Base-by-base conservation (phyloP, 2,113 vertebrate species). In the Pygoscelis antarcticus region DNA sequence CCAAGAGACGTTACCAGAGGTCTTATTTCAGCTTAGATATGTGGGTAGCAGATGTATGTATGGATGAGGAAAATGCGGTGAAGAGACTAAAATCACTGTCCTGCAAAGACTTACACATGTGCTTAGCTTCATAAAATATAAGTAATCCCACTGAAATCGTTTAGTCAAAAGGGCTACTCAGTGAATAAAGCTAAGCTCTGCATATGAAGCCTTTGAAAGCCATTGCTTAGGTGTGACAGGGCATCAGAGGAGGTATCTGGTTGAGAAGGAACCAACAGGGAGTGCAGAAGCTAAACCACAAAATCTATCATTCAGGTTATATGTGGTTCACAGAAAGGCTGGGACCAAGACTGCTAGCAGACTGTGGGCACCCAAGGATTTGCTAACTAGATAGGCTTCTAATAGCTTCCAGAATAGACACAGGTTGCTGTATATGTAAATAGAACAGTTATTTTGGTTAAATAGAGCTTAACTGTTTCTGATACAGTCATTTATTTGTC, bases 401-500 rank as follows among this genome's bases (percentile, higher is more conserved):
- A 87, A 89, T 27, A 70, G 46, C 44, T 84, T 80, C 55, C 61
- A 61, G 71, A 87, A 68, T 78, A 87, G 62, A 90, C 69, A 94
- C 75, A 95, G 92, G 90, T 80, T 47, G 20, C 55, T 89, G 60
- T 89, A 85, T 66, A 61, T 92, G 92, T 96, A 98, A 98, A 98
- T 87, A 97, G 96, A 96, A 93, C 65, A 49, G 92, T 96, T 97
- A 96, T 96, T 98, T 98, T 98, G 93, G 94, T 97, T 97, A 98
- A 98, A 98, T 96, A 98, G 98, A 98, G 96, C 95, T 97, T 98
- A 98, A 98, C 94, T 97, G 83, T 98, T 98, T 98, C 94, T 97
- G 96, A 97, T 98, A 96, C 86, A 97, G 96, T 87, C 93, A 98
- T 98, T 98, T 98, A 98, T 98, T 98, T 98, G 97, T 98, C 98